phyloP scores from a whole-genome alignment of 2,888 invertebrate species.

The Choreutis nemorana region DNA sequence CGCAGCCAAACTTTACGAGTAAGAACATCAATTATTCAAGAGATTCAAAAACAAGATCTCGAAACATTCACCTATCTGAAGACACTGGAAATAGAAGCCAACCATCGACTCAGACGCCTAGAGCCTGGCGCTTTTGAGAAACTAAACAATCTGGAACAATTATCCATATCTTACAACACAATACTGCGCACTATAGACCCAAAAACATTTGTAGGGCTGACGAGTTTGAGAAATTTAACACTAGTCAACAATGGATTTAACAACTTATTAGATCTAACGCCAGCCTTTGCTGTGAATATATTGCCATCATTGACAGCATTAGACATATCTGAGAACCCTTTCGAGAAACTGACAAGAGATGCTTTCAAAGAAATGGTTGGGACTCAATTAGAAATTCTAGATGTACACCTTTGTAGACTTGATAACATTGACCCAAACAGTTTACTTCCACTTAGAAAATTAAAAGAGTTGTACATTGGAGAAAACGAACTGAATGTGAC shows the following conservation, averaged over 20 bases:
- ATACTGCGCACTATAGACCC: conserved; percentile 43
- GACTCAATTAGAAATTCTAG: conserved; percentile 43
- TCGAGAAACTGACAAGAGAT: conserved; percentile 39
- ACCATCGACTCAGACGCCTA: conserved; percentile 52
- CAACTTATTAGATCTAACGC: conserved; percentile 42
- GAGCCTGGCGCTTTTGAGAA: conserved; percentile 56
- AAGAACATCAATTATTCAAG: conserved; percentile 52
- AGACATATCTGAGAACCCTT: conserved; percentile 62
- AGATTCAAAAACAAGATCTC: conserved; percentile 47
- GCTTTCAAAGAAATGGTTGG: conserved; percentile 56
- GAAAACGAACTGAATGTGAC: conserved; percentile 59
- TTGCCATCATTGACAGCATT: conserved; percentile 53
- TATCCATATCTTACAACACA: conserved; percentile 66
- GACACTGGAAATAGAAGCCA: conserved; percentile 61
- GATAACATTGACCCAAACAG: conserved; percentile 59
- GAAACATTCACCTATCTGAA: conserved; percentile 35
- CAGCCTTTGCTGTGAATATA: conserved; percentile 38
- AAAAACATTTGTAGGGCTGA: conserved; percentile 56
- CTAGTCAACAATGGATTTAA: conserved; percentile 65
- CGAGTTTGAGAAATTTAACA: conserved; percentile 49
- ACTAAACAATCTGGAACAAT: conserved; percentile 45
- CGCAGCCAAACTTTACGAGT: conserved; percentile 44
- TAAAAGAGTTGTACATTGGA: conserved; percentile 53
- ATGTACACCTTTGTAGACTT: conserved; percentile 59
- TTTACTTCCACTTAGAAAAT: conserved; percentile 45